phyloP scores from a whole-genome alignment of 2,888 invertebrate species.

The Salticus scenicus region DNA sequence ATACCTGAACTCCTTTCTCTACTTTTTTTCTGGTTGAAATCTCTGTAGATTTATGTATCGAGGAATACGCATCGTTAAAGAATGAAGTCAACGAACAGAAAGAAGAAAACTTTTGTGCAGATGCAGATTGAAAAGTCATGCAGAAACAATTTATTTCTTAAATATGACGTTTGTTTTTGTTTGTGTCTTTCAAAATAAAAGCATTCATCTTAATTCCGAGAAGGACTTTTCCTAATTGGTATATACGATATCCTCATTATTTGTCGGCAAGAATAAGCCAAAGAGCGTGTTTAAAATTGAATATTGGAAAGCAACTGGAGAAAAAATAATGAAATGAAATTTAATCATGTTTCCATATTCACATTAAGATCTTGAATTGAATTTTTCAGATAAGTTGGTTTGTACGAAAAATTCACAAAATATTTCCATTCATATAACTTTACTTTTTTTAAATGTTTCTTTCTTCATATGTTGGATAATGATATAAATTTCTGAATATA shows the following conservation, averaged over 20 bases:
- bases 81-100: not conserved
- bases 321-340: not conserved
- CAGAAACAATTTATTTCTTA: conserved; percentile 15
- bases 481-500: no score
- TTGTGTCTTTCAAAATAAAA: not conserved
- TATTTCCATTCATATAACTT: no score
- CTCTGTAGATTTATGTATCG: not conserved
- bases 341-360: not conserved
- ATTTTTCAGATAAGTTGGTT: no score
- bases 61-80: not conserved
- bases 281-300: not conserved
- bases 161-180: conserved; percentile 11
- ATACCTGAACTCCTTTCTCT: conserved; percentile 27
- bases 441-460: no score
- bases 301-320: not conserved
- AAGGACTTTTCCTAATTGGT: not conserved
- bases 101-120: not conserved
- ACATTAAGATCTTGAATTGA: no score
- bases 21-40: not conserved
- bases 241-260: not conserved
- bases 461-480: no score
- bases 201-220: conserved; percentile 1
- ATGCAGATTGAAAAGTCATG: not conserved
- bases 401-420: no score
- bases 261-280: not conserved